Evolutionary conservation across 2,797 vertebrate species (phyloP).

Genomic region (Tragopan temminckii): DNA sequence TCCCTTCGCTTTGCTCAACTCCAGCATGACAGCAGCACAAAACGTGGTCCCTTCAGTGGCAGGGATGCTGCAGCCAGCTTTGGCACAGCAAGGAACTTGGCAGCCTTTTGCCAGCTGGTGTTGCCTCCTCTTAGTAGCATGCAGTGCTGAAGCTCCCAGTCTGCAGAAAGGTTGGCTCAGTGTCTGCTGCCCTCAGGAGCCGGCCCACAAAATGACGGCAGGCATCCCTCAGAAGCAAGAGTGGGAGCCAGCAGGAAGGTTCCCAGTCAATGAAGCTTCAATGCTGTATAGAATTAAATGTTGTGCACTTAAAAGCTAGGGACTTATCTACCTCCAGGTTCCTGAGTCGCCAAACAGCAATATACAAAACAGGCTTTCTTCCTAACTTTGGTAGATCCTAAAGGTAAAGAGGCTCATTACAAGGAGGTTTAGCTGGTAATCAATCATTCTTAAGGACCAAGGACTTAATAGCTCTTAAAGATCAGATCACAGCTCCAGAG

Average conservation of each 20-base stretch:
- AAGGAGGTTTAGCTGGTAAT: background rate
- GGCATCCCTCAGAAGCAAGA: accelerated
- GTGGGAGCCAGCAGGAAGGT: background rate
- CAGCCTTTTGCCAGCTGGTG: background rate
- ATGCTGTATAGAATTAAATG: background rate
- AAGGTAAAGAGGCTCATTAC: slow-evolving; percentile 21
- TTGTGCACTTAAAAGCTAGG: background rate
- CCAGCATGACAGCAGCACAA: background rate
- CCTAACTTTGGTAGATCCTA: background rate
- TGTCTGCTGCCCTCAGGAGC: background rate
- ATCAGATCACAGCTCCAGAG: background rate
- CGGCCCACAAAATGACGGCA: background rate
- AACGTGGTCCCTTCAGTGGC: accelerated
- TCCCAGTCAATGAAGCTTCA: background rate
- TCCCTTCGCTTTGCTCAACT: background rate
- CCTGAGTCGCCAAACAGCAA: background rate
- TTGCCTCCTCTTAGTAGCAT: background rate
- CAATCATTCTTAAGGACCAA: slow-evolving; percentile 31
- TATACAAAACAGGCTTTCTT: background rate
- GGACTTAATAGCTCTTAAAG: slow-evolving; percentile 15
- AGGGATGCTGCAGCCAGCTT: background rate
- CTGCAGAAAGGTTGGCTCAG: background rate
- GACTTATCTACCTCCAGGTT: background rate
- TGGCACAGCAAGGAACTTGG: background rate
- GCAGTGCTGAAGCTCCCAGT: accelerated